phyloP scores from a whole-genome alignment of 2,797 vertebrate species.

The Prionace glauca region DNA sequence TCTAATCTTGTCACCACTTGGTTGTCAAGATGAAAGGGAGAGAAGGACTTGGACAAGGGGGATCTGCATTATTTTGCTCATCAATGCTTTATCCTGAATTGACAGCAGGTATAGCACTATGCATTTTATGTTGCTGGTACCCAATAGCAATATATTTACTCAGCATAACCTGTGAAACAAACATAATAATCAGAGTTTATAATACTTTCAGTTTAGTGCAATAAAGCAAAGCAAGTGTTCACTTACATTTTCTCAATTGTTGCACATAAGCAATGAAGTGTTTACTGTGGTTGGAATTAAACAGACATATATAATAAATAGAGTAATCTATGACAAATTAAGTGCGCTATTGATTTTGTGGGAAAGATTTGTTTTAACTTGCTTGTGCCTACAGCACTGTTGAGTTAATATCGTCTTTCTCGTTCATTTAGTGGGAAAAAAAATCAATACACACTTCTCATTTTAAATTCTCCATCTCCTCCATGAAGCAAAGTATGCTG shows the following conservation, averaged over 20 bases:
- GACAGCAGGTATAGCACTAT: not conserved
- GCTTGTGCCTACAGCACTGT: not conserved
- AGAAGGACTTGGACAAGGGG: not conserved
- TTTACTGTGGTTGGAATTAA: not conserved
- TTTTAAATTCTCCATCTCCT: not conserved
- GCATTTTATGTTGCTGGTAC: not conserved
- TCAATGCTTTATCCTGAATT: not conserved
- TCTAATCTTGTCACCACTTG: not conserved
- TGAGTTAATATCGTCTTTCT: conserved; percentile 21
- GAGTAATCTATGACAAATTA: conserved; percentile 17
- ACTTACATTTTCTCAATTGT: not conserved
- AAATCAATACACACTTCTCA: conserved; percentile 31
- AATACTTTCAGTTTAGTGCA: not conserved
- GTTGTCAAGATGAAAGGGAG: not conserved
- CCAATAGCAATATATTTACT: not conserved
- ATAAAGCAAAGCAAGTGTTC: not conserved
- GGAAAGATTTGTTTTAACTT: conserved; percentile 15
- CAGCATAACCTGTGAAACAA: not conserved
- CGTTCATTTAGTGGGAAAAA: not conserved
- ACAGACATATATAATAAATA: conserved; percentile 8
- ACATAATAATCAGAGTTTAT: not conserved
- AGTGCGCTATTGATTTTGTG: conserved; percentile 24
- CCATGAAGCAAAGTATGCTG: too few species aligned
- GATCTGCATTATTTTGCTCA: not conserved
- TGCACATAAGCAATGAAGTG: not conserved